These are phyloP conservation scores for Bombus superbus DNA, from an alignment of 1,140 invertebrate genomes.

Conservation along the genomic window DNA sequence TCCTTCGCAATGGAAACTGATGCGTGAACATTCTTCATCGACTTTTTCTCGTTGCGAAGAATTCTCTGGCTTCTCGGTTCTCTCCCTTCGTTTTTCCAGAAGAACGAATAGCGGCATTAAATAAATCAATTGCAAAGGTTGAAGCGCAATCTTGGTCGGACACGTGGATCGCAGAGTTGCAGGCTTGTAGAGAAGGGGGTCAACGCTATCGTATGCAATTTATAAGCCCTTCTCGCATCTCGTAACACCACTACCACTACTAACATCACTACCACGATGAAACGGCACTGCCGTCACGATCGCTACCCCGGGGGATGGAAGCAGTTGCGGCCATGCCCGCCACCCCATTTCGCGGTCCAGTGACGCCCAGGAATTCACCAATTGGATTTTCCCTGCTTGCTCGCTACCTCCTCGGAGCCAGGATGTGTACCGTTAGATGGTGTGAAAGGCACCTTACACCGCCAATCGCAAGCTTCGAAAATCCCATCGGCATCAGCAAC, in stretches of 20 bases:
- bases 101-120: conserved; percentile 62
- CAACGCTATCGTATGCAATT: conserved; percentile 79
- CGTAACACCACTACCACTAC: conserved; percentile 58
- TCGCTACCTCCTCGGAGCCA: conserved; percentile 64
- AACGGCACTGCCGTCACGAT: conserved; percentile 64
- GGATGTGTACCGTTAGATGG: conserved; percentile 77
- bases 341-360: conserved; percentile 81
- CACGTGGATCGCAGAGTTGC: conserved; percentile 61
- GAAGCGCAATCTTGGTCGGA: conserved; percentile 74
- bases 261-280: conserved; percentile 52
- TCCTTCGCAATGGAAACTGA: neutral
- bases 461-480: conserved; percentile 60
- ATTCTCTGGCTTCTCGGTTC: neutral
- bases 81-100: conserved; percentile 4
- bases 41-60: neutral
- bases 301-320: conserved; percentile 72
- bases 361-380: conserved; percentile 81
- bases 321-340: conserved; percentile 76
- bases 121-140: conserved; percentile 76
- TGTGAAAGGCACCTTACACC: conserved; percentile 77
- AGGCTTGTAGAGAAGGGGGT: conserved; percentile 48
- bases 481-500: conserved; percentile 67
- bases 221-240: conserved; percentile 76
- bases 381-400: conserved; percentile 81
- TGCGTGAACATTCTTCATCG: neutral